Percentiles rank a stretch among this genome's conserved stretches.
Evolutionary conservation across 2,113 vertebrate genomes (phyloP).

Genomic region (Mesembrinibis cayennensis): DNA sequence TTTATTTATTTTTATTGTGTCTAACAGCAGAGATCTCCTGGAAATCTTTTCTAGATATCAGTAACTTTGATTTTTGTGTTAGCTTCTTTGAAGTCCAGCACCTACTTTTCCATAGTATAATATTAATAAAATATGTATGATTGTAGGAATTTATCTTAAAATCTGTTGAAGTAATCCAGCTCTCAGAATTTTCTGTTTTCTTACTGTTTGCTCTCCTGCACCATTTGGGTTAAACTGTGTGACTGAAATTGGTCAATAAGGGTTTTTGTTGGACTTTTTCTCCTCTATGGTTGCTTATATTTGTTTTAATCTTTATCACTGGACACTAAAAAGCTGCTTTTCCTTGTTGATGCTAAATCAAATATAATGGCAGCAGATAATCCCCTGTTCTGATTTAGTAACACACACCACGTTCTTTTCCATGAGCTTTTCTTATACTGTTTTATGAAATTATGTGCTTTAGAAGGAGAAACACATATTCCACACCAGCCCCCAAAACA

Average conservation of each 20-base stretch:
- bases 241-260: neutral
- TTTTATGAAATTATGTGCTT: neutral
- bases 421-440: neutral
- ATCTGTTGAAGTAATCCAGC: neutral
- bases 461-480: neutral
- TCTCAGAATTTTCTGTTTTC: neutral
- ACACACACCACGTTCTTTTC: fast-evolving
- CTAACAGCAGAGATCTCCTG: neutral
- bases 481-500: neutral
- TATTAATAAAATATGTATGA: neutral
- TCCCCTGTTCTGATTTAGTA: neutral
- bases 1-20: neutral
- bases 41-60: neutral
- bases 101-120: neutral
- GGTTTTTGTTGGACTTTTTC: neutral
- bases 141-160: neutral
- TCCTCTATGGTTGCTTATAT: neutral
- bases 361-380: neutral
- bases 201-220: neutral
- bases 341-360: neutral
- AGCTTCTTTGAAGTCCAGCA: neutral
- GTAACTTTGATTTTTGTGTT: neutral
- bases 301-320: neutral
- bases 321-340: neutral
- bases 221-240: neutral